Base-by-base conservation (phyloP, 2,113 vertebrate genomes). In the Herpetotheres cachinnans region DNA sequence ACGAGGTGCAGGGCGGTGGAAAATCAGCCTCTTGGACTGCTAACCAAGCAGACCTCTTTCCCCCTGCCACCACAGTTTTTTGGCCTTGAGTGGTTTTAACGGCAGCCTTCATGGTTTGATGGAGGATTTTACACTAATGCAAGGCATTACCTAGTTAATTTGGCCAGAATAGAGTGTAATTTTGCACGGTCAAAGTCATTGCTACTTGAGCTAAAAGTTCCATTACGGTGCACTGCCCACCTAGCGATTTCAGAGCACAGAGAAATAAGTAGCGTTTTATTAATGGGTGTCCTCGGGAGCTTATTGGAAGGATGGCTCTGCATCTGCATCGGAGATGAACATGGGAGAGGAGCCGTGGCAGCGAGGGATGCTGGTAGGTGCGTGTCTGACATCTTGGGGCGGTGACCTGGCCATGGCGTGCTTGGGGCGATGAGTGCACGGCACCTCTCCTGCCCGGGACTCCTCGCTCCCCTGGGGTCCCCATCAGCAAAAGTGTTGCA, bases 71-170 rank as follows among this genome's bases (percentile, higher is more conserved):
- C 56, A 6, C 36, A 9, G 17, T 30, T 88, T 38, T 55, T 78
- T 86, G 86, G 91, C 94, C 96, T 95, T 77, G 95, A 96, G 94
- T 91, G 95, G 95, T 97, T 97, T 98, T 96, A 98, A 96, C 79
- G 40, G 83, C 97, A 95, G 98, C 94, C 97, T 98, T 97, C 98
- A 97, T 95, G 98, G 97, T 97, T 93, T 98, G 98, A 98, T 96
- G 97, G 97, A 89, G 97, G 97, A 98, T 98, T 98, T 98, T 98
- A 97, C 98, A 98, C 97, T 97, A 98, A 97, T 96, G 97, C 97
- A 93, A 97, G 94, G 98, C 97, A 97, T 98, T 98, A 97, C 97
- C 97, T 97, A 94, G 97, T 97, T 98, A 97, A 98, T 98, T 98
- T 98, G 98, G 96, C 97, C 97, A 93, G 97, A 98, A 97, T 96